A percentile compares a stretch with the other conserved stretches of the same genome.
Conservation (phyloP, 2,888 invertebrate genomes). For the Caenorhabditis macrosperma region DNA sequence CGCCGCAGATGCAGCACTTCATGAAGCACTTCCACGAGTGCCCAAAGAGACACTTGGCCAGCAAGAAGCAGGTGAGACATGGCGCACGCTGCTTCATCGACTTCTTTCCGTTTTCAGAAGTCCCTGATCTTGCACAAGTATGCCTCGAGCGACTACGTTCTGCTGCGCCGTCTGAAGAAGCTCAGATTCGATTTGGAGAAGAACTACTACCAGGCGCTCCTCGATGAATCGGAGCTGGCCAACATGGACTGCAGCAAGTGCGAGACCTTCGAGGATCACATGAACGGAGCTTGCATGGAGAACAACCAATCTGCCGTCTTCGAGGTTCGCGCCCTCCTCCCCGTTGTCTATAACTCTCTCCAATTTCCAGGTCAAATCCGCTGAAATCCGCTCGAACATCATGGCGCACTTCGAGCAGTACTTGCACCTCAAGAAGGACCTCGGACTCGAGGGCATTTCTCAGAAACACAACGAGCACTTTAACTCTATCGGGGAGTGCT, state of each 20-base stretch:
- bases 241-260: background rate
- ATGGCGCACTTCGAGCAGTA: conserved; percentile 17
- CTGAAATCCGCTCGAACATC: background rate
- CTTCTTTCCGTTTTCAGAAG: too few relatives aligned
- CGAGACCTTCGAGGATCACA: background rate
- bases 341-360: too few relatives aligned
- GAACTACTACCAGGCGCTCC: background rate
- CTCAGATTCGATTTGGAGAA: background rate
- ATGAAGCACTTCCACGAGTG: background rate
- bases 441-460: background rate
- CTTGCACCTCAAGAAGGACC: background rate
- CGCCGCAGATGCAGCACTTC: background rate
- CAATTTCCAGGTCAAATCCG: background rate
- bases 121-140: background rate
- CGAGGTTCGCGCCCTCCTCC: too few relatives aligned
- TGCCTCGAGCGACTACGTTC: background rate
- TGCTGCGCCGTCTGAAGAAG: background rate
- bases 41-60: background rate
- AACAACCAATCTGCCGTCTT: background rate
- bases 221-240: background rate
- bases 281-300: background rate
- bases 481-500: background rate
- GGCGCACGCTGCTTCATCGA: too few relatives aligned
- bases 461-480: background rate
- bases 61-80: background rate